Base-by-base conservation (phyloP, 2,888 invertebrate species). In the Phorcus lineatus region DNA sequence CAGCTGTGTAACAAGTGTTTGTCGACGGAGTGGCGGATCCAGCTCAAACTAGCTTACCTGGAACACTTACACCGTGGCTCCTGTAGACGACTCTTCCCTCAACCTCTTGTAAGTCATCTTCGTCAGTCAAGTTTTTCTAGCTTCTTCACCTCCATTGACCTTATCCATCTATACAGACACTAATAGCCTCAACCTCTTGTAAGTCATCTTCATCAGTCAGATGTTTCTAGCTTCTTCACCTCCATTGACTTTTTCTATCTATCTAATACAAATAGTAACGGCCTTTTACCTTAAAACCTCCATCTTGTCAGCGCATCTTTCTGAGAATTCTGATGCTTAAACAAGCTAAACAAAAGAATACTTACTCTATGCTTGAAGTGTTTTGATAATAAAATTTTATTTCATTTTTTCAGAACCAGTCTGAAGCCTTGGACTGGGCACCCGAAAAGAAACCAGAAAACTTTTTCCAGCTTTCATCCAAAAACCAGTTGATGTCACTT, bases 61-160 rank as follows among this genome's bases (percentile, higher is more conserved):
- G 98, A 99, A 91, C 96, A 97, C 91, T 92, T 96, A 28, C 96
- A 96, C 91, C 95, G 95, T 87, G 96, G 96, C 80, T 96, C 96
- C 86, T 97, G 96, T 92, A 95, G 96, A 89, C 94, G 98, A 87
- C 94, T 98, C 47, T 95, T 96, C 89, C 98, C 98, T 0, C 96
- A 96, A 17, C 80, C 86, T 54, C 83, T 90, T 83, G 91, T 91
- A 82, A 85, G 88, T 80, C 22, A 16, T 1, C 24, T 1, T 13
- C 75, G 22, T 19, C 22, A 2, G 11, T 40, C 6, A 17, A 28
- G 13, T 28, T 6, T 11, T 11, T 47, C 36, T 4, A 4, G 7
- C 7, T 36, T 36, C 4, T 36, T 36, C 36, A 36, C 7, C 36
- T 4, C 4, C 7, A 36, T 36, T 47, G 47, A 13, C 11, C 11